Evolutionary conservation across 2,797 vertebrate genomes (phyloP).

Genomic region (Pyrocephalus nanus): DNA sequence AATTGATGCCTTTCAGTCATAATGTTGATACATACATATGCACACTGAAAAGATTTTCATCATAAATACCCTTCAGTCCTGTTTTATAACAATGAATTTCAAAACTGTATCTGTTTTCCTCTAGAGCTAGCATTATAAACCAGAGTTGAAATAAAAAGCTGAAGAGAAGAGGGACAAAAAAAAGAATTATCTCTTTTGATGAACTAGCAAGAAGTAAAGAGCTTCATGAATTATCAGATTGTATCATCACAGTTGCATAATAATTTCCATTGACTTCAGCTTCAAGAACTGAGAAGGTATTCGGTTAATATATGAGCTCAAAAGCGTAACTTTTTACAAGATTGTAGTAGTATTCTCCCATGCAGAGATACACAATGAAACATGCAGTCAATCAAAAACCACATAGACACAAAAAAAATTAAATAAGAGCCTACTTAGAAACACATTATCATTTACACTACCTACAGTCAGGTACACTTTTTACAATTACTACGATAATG

Average conservation of each 20-base stretch:
- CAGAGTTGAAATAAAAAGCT: background rate
- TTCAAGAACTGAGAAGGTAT: background rate
- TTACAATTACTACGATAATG: background rate
- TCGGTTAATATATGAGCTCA: background rate
- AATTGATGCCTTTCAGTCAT: background rate
- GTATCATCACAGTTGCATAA: background rate
- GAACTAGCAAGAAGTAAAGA: conserved; percentile 4
- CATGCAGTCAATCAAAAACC: background rate
- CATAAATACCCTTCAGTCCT: background rate
- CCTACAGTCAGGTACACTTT: background rate
- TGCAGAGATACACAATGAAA: background rate
- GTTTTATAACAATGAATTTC: background rate
- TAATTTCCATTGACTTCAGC: background rate
- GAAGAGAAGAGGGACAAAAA: background rate
- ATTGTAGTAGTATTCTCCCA: background rate
- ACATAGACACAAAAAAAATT: background rate
- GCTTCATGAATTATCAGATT: background rate
- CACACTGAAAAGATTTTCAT: background rate
- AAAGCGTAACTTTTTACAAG: background rate
- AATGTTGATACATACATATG: background rate
- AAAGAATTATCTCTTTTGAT: background rate
- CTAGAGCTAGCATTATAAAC: background rate
- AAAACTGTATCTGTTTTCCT: background rate
- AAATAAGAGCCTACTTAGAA: background rate
- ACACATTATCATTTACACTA: background rate